phyloP scores from a whole-genome alignment of 2,888 invertebrate species.

The Cosmopolites sordidus region DNA sequence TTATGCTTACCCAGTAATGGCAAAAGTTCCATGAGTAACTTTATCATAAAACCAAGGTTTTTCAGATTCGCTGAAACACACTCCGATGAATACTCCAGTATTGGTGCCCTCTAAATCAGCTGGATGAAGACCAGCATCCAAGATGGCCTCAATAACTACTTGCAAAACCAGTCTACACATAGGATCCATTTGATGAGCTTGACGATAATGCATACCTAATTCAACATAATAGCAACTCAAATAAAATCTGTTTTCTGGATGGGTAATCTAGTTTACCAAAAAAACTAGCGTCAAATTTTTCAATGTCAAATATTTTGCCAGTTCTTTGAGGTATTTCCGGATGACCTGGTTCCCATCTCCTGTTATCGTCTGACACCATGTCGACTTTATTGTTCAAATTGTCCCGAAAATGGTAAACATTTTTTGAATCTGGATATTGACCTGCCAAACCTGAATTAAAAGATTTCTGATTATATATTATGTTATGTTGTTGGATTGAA shows the following conservation, averaged over 20 bases:
- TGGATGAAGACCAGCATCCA: conserved; percentile 65
- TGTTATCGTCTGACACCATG: conserved; percentile 71
- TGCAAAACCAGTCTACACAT: conserved; percentile 57
- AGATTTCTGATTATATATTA: too few relatives aligned
- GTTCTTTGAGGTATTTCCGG: conserved; percentile 57
- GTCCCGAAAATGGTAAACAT: conserved; percentile 64
- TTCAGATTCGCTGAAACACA: conserved; percentile 72
- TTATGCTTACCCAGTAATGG: conserved; percentile 25
- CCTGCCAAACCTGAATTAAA: conserved; percentile 57
- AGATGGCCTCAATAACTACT: conserved; percentile 55
- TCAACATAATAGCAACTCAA: conserved; percentile 1
- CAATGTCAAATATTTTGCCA: conserved; percentile 59
- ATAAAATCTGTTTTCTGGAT: background rate
- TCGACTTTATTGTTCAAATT: conserved; percentile 76
- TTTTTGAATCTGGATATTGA: conserved; percentile 73
- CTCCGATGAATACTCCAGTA: conserved; percentile 77
- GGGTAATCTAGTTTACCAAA: conserved; percentile 45
- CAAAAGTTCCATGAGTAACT: conserved; percentile 40
- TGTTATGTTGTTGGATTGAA: too few relatives aligned
- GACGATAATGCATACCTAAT: conserved; percentile 46
- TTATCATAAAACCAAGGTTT: conserved; percentile 67
- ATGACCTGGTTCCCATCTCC: conserved; percentile 70
- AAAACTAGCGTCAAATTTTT: conserved; percentile 55
- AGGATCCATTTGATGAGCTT: conserved; percentile 57
- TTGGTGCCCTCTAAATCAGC: conserved; percentile 63